Evolutionary conservation across 2,113 vertebrate species (phyloP), one percentile per base, ranked within the genome.

Genomic region (Thalassoma bifasciatum): DNA sequence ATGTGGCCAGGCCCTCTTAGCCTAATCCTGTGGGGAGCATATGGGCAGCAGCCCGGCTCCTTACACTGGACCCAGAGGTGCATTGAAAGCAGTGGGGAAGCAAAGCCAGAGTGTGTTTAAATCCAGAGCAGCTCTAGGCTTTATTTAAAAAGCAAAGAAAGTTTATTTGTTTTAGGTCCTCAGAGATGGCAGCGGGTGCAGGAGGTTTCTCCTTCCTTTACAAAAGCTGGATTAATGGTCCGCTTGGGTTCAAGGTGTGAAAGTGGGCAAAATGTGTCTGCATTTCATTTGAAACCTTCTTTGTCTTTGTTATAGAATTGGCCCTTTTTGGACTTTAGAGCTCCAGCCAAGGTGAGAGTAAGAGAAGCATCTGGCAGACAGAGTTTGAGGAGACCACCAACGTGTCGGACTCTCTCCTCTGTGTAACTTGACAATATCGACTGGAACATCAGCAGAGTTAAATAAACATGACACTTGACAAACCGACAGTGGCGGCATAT

Each of bases 1-100:
- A 87, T 87, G 86, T 76, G 72, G 58, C 84, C 53, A 52, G 44
- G 60, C 54, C 82, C 81, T 86, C 84, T 83, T 80, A 85, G 81
- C 60, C 81, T 88, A 91, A 90, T 87, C 89, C 86, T 84, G 69
- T 42, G 69, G 86, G 89, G 77, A 89, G 87, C 90, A 90, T 92
- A 92, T 91, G 92, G 92, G 87, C 86, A 76, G 79, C 87, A 73
- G 91, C 86, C 83, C 56, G 73, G 62, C 75, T 81, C 46, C 63
- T 17, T 84, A 57, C 66, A 9, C 69, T 8, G 74, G 82, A 83
- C 76, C 79, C 80, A 88, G 85, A 87, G 87, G 86, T 81, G 72
- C 60, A 75, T 63, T 85, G 66, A 86, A 85, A 78, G 50, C 72
- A 36, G 68, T 23, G 58, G 79, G 84, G 74, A 79, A 72, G 74